phyloP scores from a whole-genome alignment of 2,888 invertebrate species.

The Apantesis nais region DNA sequence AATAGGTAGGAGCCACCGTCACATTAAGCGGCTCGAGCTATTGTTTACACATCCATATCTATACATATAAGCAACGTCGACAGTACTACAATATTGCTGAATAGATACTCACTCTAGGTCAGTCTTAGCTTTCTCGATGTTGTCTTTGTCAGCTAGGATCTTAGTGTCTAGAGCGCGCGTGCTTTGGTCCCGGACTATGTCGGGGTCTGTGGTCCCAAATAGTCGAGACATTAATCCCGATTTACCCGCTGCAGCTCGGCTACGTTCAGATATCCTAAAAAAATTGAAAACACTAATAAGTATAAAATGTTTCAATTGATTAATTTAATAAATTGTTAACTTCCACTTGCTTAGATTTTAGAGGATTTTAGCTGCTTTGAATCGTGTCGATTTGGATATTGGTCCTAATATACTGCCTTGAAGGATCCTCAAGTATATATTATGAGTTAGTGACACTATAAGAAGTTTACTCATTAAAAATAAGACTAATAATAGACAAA shows the following conservation, averaged over 20 bases:
- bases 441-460: background rate
- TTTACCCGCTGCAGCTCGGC: conserved; percentile 88
- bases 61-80: no score
- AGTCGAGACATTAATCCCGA: conserved; percentile 90
- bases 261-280: conserved; percentile 83
- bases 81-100: background rate
- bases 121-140: conserved; percentile 84
- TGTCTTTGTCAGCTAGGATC: conserved; percentile 86
- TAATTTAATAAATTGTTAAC: background rate
- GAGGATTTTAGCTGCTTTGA: background rate
- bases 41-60: no score
- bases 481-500: background rate
- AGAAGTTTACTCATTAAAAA: background rate
- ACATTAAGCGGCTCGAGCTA: background rate
- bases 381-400: background rate
- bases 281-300: background rate
- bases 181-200: conserved; percentile 90
- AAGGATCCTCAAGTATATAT: background rate
- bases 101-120: conserved; percentile 85
- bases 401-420: background rate
- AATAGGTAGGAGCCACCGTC: no score
- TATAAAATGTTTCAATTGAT: background rate
- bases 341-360: background rate
- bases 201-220: conserved; percentile 91
- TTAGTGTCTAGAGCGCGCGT: conserved; percentile 88